These are phyloP conservation scores for Oreohelix idahoensis DNA, from an alignment of 1,140 invertebrate species.

Conservation along the genomic window DNA sequence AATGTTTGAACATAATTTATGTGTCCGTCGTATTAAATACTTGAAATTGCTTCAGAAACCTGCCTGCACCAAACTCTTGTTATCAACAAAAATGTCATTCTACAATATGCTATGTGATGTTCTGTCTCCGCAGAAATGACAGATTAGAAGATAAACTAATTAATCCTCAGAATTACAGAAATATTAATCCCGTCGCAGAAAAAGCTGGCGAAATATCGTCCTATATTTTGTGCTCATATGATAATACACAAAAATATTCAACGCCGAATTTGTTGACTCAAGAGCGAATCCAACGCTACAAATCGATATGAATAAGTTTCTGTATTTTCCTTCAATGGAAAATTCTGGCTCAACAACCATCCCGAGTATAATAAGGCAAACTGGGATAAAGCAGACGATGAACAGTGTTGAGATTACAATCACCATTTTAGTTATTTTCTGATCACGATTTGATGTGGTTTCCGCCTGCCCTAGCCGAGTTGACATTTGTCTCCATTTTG, in stretches of 20 bases:
- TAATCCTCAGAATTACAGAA: too few species aligned
- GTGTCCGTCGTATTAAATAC: too few species aligned
- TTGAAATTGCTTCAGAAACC: too few species aligned
- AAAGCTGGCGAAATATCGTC: too few species aligned
- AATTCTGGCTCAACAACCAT: not conserved
- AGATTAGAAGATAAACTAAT: too few species aligned
- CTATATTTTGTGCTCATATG: not conserved
- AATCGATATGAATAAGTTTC: not conserved
- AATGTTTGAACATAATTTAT: too few species aligned
- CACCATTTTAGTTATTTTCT: not conserved
- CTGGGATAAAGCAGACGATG: not conserved
- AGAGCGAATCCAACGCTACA: not conserved
- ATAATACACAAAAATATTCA: not conserved
- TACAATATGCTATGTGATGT: too few species aligned
- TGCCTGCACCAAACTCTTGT: too few species aligned
- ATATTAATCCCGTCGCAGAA: too few species aligned
- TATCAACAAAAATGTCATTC: too few species aligned
- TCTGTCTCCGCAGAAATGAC: too few species aligned
- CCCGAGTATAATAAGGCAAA: not conserved
- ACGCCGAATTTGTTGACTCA: not conserved
- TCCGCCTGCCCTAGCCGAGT: not conserved
- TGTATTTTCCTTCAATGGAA: not conserved
- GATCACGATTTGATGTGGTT: not conserved
- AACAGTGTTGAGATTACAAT: not conserved
- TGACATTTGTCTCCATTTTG: not conserved